A percentile compares a stretch with the other conserved stretches of the same genome.
Conservation (phyloP, 2,113 vertebrate species). For the Mustela lutreola region DNA sequence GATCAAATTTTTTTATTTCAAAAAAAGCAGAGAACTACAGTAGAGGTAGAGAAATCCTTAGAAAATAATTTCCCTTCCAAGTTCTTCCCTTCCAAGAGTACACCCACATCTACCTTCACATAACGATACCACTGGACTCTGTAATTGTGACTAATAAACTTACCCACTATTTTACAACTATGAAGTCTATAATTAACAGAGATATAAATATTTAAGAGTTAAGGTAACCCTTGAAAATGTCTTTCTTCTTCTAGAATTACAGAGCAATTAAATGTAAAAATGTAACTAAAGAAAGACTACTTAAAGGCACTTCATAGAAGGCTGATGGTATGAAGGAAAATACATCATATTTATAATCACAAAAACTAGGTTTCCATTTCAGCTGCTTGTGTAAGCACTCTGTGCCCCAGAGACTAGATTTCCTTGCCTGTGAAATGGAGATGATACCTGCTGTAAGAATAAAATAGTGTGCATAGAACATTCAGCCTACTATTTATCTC, state of each 20-base stretch:
- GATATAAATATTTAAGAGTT: constrained; percentile 10
- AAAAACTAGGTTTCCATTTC: not conserved
- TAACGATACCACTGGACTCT: not conserved
- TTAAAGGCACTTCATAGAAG: not conserved
- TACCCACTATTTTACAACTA: not conserved
- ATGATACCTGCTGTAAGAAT: not conserved
- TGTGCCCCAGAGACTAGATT: not conserved
- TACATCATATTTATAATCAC: not conserved
- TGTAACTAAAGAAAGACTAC: not conserved
- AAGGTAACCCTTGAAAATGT: not conserved
- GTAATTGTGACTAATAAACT: not conserved
- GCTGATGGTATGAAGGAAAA: not conserved
- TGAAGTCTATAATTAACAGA: not conserved
- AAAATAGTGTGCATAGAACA: not conserved
- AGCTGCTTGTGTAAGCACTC: not conserved
- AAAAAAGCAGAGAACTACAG: not conserved
- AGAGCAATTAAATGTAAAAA: not conserved
- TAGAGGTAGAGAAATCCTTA: not conserved
- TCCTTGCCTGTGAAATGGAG: not conserved
- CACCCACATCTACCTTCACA: not conserved
- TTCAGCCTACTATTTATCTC: not conserved
- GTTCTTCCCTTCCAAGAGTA: not conserved
- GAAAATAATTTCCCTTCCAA: not conserved
- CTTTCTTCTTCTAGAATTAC: not conserved
- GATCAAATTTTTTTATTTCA: constrained; percentile 16